Evolutionary conservation across 2,113 vertebrate genomes (phyloP), one percentile per base, ranked within the genome.

Genomic region (Heteronetta atricapilla): DNA sequence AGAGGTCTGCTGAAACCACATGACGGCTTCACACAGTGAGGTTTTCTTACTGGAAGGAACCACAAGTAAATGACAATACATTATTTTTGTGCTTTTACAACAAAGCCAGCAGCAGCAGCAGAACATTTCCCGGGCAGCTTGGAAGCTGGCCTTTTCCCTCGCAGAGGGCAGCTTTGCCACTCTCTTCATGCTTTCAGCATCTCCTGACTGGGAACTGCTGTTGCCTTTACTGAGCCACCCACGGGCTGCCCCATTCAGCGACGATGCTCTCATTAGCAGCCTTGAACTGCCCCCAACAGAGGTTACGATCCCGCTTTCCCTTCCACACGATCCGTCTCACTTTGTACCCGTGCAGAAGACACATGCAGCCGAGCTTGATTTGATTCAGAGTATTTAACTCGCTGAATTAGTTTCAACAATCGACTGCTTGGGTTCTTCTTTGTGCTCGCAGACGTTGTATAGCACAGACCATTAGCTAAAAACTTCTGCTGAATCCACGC

Each of bases 31-130:
- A 86, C 86, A 88, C 90, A 95, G 95, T 7, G 95, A 96, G 69
- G 88, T 94, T 94, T 95, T 96, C 90, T 93, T 92, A 93, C 81
- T 94, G 93, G 90, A 93, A 96, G 74, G 90, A 94, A 90, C 94
- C 88, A 50, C 93, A 94, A 96, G 86, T 84, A 92, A 94, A 89
- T 79, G 88, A 96, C 88, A 96, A 96, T 92, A 94, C 86, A 89
- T 77, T 92, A 92, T 86, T 95, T 95, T 85, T 90, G 93, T 92
- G 77, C 66, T 87, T 90, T 92, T 86, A 89, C 94, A 95, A 96
- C 92, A 95, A 97, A 95, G 86, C 76, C 66, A 96, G 83, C 92
- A 94, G 94, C 77, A 92, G 88, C 86, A 95, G 79, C 93, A 96
- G 92, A 95, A 94, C 83, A 90, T 28, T 92, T 94, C 92, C 95